Conservation (phyloP, 2,888 invertebrate species). For the Sarcophaga caerulescens region DNA sequence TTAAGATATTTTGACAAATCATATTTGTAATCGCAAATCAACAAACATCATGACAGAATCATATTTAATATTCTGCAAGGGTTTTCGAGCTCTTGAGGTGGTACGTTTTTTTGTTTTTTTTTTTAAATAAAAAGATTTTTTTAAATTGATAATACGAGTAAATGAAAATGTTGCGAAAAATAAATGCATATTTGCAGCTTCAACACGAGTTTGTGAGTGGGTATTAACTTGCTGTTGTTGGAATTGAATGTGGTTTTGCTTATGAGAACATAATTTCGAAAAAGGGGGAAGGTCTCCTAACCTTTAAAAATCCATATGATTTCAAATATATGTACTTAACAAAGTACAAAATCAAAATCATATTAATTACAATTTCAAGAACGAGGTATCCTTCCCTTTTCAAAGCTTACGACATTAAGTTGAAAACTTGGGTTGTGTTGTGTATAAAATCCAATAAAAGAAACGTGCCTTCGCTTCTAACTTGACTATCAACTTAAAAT, state of each 20-base stretch:
- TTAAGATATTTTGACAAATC: constrained; percentile 56
- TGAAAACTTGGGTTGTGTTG: not conserved
- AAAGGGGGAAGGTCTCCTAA: no score
- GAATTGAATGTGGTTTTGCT: not conserved
- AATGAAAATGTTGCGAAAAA: constrained; percentile 19
- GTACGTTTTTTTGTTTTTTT: not conserved
- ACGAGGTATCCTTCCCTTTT: not conserved
- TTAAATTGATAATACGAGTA: constrained; percentile 37
- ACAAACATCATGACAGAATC: constrained; percentile 37
- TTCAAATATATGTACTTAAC: no score
- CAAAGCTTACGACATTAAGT: not conserved
- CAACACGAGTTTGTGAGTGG: constrained; percentile 4
- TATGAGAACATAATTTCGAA: no score
- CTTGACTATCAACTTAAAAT: constrained; percentile 18
- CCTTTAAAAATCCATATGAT: no score
- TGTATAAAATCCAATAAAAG: constrained; percentile 26
- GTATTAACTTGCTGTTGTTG: not conserved
- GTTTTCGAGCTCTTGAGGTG: constrained; percentile 18
- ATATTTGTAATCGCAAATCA: constrained; percentile 54
- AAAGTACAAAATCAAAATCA: no score
- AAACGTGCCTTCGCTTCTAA: constrained; percentile 33
- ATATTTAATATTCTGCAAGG: constrained; percentile 48
- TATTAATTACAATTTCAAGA: not conserved
- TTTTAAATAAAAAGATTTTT: not conserved
- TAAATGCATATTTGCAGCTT: constrained; percentile 21